A percentile compares a stretch with the other conserved stretches of the same genome.
These are phyloP conservation scores for Lutraria lutraria DNA, from an alignment of 2,888 invertebrate species.

Conservation along the genomic window DNA sequence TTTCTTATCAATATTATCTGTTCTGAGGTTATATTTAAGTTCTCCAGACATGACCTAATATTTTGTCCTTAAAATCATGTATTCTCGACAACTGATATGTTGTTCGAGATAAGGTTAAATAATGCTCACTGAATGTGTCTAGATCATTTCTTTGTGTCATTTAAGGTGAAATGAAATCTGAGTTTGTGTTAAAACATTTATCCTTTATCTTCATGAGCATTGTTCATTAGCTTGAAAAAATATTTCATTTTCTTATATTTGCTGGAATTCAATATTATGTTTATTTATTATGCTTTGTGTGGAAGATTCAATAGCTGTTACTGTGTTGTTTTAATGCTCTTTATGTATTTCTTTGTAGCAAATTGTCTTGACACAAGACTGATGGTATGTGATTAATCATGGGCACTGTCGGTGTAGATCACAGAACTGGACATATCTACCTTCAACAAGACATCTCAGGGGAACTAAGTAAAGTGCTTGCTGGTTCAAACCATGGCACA, in stretches of 20 bases:
- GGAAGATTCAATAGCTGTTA: too few species aligned
- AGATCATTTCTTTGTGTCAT: not conserved
- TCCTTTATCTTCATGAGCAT: too few species aligned
- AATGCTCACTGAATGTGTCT: not conserved
- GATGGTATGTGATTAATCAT: conserved; percentile 46
- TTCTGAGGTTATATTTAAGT: not conserved
- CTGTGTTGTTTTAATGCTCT: not conserved
- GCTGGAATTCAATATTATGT: too few species aligned
- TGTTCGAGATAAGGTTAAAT: not conserved
- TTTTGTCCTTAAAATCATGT: not conserved
- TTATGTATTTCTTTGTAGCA: not conserved
- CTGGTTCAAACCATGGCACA: conserved; percentile 34
- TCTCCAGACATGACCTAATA: not conserved
- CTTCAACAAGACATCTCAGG: conserved; percentile 47
- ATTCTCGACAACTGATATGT: not conserved
- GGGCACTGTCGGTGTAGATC: conserved; percentile 52
- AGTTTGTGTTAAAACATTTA: not conserved
- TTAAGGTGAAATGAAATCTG: not conserved
- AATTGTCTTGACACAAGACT: conserved; percentile 18
- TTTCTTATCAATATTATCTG: not conserved
- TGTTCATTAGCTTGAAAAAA: too few species aligned
- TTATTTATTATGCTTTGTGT: too few species aligned
- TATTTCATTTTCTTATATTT: too few species aligned
- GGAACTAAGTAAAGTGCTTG: conserved; percentile 44
- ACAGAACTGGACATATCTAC: conserved; percentile 55